Conservation (phyloP, 2,888 invertebrate genomes). For the Eupithecia centaureata region DNA sequence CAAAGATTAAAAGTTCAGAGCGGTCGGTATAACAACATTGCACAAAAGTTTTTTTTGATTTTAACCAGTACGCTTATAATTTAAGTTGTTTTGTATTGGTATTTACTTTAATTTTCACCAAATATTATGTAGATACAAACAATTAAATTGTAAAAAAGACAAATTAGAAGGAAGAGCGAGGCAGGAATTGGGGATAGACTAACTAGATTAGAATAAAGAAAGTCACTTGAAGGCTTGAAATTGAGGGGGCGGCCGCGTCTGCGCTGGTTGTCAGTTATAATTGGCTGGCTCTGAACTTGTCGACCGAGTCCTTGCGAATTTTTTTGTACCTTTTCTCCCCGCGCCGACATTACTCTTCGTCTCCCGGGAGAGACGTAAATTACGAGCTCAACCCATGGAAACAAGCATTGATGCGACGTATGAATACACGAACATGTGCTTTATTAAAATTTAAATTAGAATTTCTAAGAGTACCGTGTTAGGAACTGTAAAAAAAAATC, state of each 20-base stretch:
- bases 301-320: slow-evolving; percentile 71
- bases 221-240: slow-evolving; percentile 64
- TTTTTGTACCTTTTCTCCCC: slow-evolving; percentile 75
- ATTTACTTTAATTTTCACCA: too few relatives aligned
- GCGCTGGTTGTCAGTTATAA: slow-evolving; percentile 82
- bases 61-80: background rate
- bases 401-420: slow-evolving; percentile 80
- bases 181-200: background rate
- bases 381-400: slow-evolving; percentile 72
- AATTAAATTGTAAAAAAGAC: too few relatives aligned
- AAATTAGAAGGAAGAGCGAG: too few relatives aligned
- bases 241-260: slow-evolving; percentile 72
- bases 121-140: too few relatives aligned
- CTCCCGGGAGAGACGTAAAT: slow-evolving; percentile 82
- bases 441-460: slow-evolving; percentile 78
- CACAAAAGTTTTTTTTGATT: background rate
- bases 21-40: background rate
- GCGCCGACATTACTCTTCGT: slow-evolving; percentile 81
- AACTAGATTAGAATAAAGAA: slow-evolving; percentile 37
- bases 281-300: slow-evolving; percentile 79
- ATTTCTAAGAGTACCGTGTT: slow-evolving; percentile 54
- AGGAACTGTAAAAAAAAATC: slow-evolving; percentile 26
- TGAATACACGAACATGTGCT: slow-evolving; percentile 75
- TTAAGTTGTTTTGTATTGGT: background rate
- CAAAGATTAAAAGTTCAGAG: slow-evolving; percentile 27